Evolutionary conservation across 2,888 invertebrate genomes (phyloP).

Genomic region (Frankliniella intonsa): DNA sequence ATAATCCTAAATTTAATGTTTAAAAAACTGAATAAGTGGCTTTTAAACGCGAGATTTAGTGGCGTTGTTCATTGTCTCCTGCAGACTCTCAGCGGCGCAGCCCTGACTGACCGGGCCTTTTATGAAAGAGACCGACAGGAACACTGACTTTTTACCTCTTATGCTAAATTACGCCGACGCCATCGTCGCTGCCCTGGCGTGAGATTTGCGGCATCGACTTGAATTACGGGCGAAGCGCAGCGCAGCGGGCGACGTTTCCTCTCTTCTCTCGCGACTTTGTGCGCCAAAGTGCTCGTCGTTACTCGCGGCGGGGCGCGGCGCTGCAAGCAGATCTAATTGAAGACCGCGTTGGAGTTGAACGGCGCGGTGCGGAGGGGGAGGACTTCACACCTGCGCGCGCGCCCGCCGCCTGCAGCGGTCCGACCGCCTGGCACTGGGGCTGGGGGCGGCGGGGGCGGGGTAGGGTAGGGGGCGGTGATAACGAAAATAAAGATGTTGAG

Average conservation of each 20-base stretch:
- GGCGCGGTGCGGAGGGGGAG: background rate
- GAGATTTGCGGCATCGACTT: too few species aligned
- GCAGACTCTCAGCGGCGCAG: too few species aligned
- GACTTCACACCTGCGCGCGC: conserved; percentile 10
- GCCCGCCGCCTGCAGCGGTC: background rate
- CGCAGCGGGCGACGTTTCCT: background rate
- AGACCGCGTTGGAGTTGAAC: background rate
- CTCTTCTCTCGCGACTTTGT: background rate
- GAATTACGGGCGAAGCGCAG: too few species aligned
- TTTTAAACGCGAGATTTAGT: too few species aligned
- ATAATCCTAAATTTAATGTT: too few species aligned
- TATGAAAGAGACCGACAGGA: too few species aligned
- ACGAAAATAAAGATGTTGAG: conserved; percentile 25
- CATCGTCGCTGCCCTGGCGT: too few species aligned
- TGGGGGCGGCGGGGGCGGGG: background rate
- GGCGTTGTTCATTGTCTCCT: too few species aligned
- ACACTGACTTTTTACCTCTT: too few species aligned
- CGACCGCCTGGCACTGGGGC: background rate
- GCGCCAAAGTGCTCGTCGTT: background rate
- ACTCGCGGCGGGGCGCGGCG: background rate
- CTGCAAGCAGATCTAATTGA: background rate
- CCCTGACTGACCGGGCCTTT: too few species aligned
- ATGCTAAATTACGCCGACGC: too few species aligned
- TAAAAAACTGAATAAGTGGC: too few species aligned
- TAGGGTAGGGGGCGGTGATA: background rate